Percentiles rank a stretch among this genome's conserved stretches.
Evolutionary conservation across 2,113 vertebrate genomes (phyloP).

Genomic region (Noctilio leporinus): DNA sequence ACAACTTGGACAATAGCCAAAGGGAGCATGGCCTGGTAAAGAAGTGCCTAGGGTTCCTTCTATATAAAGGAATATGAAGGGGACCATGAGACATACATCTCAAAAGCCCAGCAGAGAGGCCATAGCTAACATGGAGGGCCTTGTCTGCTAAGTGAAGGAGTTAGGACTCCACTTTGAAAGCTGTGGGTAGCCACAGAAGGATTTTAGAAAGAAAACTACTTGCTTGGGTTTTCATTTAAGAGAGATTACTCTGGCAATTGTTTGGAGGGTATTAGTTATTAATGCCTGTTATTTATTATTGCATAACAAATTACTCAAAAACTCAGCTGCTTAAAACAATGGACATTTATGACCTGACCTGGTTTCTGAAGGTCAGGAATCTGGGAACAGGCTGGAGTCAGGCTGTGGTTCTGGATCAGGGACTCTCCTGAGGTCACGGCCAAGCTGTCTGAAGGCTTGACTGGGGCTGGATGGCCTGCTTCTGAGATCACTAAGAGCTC

Average conservation of each 20-base stretch:
- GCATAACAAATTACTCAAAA: neutral
- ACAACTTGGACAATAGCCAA: neutral
- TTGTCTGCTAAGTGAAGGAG: neutral
- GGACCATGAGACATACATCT: neutral
- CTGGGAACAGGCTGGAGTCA: neutral
- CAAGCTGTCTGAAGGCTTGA: neutral
- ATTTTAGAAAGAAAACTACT: neutral
- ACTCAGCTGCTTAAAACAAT: neutral
- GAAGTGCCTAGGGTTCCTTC: neutral
- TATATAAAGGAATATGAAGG: neutral
- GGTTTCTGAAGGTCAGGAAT: neutral
- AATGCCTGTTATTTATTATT: neutral
- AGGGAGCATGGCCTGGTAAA: neutral
- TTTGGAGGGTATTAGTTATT: neutral
- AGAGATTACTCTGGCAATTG: neutral
- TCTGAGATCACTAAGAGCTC: neutral
- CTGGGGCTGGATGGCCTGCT: neutral
- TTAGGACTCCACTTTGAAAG: neutral
- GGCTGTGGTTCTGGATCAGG: neutral
- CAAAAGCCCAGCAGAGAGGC: neutral
- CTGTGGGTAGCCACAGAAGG: neutral
- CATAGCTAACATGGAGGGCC: rapidly evolving
- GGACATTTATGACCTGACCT: neutral
- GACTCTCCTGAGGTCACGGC: neutral
- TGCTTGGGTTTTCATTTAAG: neutral